Conservation (phyloP, 2,797 vertebrate species). For the Petrocephalus sullivani region DNA sequence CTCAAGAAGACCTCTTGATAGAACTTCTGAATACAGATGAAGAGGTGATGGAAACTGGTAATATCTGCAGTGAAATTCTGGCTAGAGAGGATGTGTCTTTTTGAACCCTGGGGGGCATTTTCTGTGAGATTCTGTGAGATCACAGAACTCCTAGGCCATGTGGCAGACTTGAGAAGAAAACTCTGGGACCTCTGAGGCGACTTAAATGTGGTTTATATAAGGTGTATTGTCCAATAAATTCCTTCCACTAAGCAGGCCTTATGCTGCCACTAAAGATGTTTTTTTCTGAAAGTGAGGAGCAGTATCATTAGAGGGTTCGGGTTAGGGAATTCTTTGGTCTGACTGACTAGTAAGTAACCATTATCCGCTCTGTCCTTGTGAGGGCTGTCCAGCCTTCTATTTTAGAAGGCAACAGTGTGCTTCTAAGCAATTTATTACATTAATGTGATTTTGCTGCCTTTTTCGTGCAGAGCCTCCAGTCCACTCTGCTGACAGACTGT, state of each 20-base stretch:
- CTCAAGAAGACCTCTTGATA: background rate
- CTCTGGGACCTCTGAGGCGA: background rate
- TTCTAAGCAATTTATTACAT: background rate
- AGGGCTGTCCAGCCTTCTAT: background rate
- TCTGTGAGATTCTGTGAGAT: background rate
- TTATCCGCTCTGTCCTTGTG: background rate
- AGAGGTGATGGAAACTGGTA: background rate
- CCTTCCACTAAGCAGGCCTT: background rate
- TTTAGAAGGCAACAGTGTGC: background rate
- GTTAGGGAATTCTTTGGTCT: background rate
- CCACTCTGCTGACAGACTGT: background rate
- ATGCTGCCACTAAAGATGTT: background rate
- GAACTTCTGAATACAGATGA: background rate
- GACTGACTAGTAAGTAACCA: background rate
- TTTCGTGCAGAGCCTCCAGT: background rate
- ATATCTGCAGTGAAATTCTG: background rate
- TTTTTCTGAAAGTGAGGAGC: background rate
- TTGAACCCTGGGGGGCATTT: background rate
- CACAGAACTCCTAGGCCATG: background rate
- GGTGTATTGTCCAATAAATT: background rate
- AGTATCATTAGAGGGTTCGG: background rate
- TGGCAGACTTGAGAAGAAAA: background rate
- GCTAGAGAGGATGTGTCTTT: background rate
- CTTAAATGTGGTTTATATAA: background rate
- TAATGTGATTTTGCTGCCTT: background rate